Evolutionary conservation across 2,113 vertebrate species (phyloP), one percentile per base, ranked within the genome.

Genomic region (Herpailurus yagouaroundi): DNA sequence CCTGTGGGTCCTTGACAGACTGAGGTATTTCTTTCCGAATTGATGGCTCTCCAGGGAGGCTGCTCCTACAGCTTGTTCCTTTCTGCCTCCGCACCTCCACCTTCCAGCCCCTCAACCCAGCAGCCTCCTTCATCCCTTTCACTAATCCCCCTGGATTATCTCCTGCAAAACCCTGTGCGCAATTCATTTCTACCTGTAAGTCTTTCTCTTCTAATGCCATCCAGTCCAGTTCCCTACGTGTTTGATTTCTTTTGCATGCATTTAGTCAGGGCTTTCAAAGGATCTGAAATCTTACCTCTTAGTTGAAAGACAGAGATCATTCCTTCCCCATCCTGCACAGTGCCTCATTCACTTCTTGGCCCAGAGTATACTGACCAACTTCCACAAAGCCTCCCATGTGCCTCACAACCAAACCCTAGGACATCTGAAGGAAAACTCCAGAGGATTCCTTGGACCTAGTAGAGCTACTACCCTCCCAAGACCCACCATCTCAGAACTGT

Each of bases 231-330:
- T 82, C 38, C 31, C 10, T 27, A 15, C 1, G 5, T 60, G 7
- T 95, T 84, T 89, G 71, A 81, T 81, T 96, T 89, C 29, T 90
- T 97, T 89, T 92, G 45, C 63, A 45, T 73, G 52, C 87, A 41
- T 87, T 94, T 90, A 92, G 31, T 48, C 9, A 8, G 25, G 57
- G 19, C 38, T 94, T 97, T 96, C 73, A 81, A 95, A 96, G 29
- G 31, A 66, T 86, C 82, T 81, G 90, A 88, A 97, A 94, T 91
- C 31, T 68, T 95, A 57, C 31, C 36, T 29, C 36, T 91, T 94
- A 89, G 77, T 3, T 68, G 16, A 19, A 84, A 83, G 68, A 63
- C 74, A 45, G 6, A 85, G 41, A 52, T 33, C 66, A 27, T 36
- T 41, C 23, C 21, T 74, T 64, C 52, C n/a, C 29, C 4, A 3